phyloP scores from a whole-genome alignment of 2,888 invertebrate genomes.

The Sisyra nigra region DNA sequence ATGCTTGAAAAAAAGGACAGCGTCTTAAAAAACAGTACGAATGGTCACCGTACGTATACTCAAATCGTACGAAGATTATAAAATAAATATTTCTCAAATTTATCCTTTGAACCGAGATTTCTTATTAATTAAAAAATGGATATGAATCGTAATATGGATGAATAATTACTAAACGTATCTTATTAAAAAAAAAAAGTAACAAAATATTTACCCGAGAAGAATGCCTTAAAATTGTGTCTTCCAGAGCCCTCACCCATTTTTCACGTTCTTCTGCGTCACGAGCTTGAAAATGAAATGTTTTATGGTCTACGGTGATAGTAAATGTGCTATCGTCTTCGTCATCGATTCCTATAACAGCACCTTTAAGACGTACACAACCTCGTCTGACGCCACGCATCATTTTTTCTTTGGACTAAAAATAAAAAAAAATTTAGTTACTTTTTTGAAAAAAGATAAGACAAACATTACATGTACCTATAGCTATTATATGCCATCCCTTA shows the following conservation, averaged over 20 bases:
- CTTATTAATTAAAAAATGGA: no score
- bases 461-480: not conserved
- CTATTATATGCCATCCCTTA: not conserved
- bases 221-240: conserved; percentile 85
- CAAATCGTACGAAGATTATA: no score
- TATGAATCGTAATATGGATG: no score
- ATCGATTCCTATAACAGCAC: conserved; percentile 96
- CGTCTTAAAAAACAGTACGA: not conserved
- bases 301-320: conserved; percentile 97
- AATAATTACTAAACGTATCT: no score
- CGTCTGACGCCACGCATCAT: conserved; percentile 95
- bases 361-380: conserved; percentile 93
- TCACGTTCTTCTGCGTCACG: conserved; percentile 89
- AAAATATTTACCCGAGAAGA: conserved; percentile 36
- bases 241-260: conserved; percentile 88
- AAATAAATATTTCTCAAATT: no score
- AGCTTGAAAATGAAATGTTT: conserved; percentile 98
- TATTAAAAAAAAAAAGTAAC: not conserved
- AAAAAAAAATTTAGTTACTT: conserved; percentile 9
- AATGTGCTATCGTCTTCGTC: conserved; percentile 99
- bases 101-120: no score
- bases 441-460: not conserved
- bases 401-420: conserved; percentile 87
- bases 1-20: no score
- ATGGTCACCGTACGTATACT: no score